Evolutionary conservation across 2,888 invertebrate genomes (phyloP).

Genomic region (Hylaea fasciaria): DNA sequence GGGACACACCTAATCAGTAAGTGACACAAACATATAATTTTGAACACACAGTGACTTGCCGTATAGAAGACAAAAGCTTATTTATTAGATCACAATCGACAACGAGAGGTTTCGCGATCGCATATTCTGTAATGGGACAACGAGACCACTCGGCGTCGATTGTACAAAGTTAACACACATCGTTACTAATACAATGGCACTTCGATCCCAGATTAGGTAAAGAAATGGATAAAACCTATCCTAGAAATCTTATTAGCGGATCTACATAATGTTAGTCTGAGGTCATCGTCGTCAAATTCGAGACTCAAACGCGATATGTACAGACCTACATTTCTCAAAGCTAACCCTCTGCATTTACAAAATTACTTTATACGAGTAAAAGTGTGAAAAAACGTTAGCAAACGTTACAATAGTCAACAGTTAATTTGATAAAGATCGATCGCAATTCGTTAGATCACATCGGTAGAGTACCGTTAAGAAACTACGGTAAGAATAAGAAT

Average conservation of each 20-base stretch:
- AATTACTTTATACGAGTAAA: constrained; percentile 36
- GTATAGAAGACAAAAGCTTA: constrained; percentile 38
- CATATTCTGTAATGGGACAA: background rate
- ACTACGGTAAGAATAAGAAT: constrained; percentile 38
- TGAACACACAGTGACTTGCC: constrained; percentile 37
- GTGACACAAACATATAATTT: constrained; percentile 31
- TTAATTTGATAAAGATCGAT: constrained; percentile 21
- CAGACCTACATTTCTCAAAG: constrained; percentile 50
- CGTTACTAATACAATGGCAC: constrained; percentile 69
- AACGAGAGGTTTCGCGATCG: constrained; percentile 10
- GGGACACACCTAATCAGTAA: constrained; percentile 25
- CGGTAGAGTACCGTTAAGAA: constrained; percentile 36
- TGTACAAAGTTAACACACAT: constrained; percentile 29
- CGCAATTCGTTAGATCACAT: constrained; percentile 32
- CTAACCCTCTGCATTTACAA: constrained; percentile 33
- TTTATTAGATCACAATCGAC: constrained; percentile 29
- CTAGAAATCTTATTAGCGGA: constrained; percentile 49
- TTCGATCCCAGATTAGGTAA: constrained; percentile 59
- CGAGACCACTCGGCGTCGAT: constrained; percentile 20
- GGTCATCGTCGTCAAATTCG: constrained; percentile 48
- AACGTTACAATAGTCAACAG: constrained; percentile 27
- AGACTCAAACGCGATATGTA: constrained; percentile 56
- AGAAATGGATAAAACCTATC: constrained; percentile 40
- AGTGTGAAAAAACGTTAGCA: constrained; percentile 27
- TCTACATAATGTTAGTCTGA: constrained; percentile 45